Evolutionary conservation across 2,888 invertebrate species (phyloP).

Genomic region (Dynastes maya): DNA sequence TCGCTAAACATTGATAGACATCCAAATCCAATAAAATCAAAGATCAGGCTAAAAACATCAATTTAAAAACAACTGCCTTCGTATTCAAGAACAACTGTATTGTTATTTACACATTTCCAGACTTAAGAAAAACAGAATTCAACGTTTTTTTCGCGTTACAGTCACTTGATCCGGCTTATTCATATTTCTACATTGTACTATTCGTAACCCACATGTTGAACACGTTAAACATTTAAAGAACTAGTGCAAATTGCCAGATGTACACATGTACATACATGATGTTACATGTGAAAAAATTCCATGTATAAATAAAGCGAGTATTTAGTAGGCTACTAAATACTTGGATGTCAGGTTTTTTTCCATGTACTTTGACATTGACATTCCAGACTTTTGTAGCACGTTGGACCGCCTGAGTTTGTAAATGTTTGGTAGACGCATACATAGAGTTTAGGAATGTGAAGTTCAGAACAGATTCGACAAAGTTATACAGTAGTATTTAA

Average conservation of each 20-base stretch:
- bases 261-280: background rate
- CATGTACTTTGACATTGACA: slow-evolving; percentile 25
- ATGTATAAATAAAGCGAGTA: background rate
- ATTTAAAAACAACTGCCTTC: background rate
- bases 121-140: slow-evolving; percentile 18
- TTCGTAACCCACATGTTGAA: slow-evolving; percentile 6
- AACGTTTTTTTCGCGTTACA: slow-evolving; percentile 1
- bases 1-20: background rate
- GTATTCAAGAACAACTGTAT: no score
- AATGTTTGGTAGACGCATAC: background rate
- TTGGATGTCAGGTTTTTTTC: no score
- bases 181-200: slow-evolving; percentile 19
- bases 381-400: background rate
- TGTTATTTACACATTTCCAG: background rate
- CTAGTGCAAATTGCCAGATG: slow-evolving; percentile 27
- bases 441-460: background rate
- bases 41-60: background rate
- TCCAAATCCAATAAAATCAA: background rate
- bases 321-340: background rate
- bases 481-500: no score
- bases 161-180: slow-evolving; percentile 20
- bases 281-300: no score
- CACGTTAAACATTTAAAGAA: background rate
- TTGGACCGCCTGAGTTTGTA: background rate
- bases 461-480: background rate